These are phyloP conservation scores for Pteronura brasiliensis DNA, from an alignment of 2,113 vertebrate genomes.

Conservation along the genomic window DNA sequence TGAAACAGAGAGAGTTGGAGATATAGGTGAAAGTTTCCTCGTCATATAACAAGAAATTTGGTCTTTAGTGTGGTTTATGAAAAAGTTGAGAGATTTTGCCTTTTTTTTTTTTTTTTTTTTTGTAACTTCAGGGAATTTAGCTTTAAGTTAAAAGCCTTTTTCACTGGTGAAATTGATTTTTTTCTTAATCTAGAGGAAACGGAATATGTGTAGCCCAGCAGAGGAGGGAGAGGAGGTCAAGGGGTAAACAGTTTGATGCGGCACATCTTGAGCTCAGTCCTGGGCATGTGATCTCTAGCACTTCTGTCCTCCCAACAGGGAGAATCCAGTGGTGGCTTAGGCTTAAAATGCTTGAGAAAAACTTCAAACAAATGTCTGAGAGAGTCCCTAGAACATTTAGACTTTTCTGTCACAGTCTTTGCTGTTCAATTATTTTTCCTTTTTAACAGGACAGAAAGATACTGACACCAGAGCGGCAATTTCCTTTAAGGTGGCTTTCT, in stretches of 20 bases:
- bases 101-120: not conserved
- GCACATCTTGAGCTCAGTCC: conserved; percentile 40
- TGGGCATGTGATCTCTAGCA: not conserved
- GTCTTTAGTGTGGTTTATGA: conserved; percentile 48
- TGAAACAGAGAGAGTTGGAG: not conserved
- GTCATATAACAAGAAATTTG: conserved; percentile 55
- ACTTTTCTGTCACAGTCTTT: conserved; percentile 41
- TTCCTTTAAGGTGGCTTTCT: not conserved
- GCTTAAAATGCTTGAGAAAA: conserved; percentile 34
- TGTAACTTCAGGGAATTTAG: conserved; percentile 55
- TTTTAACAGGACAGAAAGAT: conserved; percentile 33
- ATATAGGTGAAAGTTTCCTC: conserved; percentile 34
- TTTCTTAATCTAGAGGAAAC: conserved; percentile 60
- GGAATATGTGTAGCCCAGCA: conserved; percentile 51
- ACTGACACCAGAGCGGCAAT: not conserved
- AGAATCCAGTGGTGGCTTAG: not conserved
- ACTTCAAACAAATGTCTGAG: conserved; percentile 27
- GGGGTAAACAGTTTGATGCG: conserved; percentile 49
- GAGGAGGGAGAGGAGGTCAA: conserved; percentile 62
- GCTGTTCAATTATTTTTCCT: conserved; percentile 55
- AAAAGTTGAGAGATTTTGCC: conserved; percentile 36
- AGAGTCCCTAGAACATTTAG: conserved; percentile 43
- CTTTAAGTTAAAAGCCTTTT: conserved; percentile 64
- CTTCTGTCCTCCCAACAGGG: not conserved
- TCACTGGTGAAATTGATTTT: conserved; percentile 60